Evolutionary conservation across 2,113 vertebrate species (phyloP).

Genomic region (Ovis aries): ARS-UI_Ramb_v3.0 NC_056080.1:75319501-75320000

Average conservation of each 20-base stretch:
- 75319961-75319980: not conserved
- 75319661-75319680: not conserved
- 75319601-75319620: not conserved
- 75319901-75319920: not conserved
- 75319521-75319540: not conserved
- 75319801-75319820: not conserved
- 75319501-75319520: not conserved
- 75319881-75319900: not conserved
- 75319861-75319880: not conserved
- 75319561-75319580: not conserved
- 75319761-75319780: not conserved
- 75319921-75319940: not conserved
- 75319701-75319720: not conserved
- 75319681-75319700: not conserved
- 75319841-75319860: not conserved
- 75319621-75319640: not conserved
- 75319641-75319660: not conserved
- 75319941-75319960: not conserved
- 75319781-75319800: not conserved
- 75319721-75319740: not conserved
- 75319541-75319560: not conserved
- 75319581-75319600: not conserved
- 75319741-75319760: not conserved
- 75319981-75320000: not conserved
- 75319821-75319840: not conserved